Conservation (phyloP, 1,140 invertebrate species). For the Propsilocerus akamusi region DNA sequence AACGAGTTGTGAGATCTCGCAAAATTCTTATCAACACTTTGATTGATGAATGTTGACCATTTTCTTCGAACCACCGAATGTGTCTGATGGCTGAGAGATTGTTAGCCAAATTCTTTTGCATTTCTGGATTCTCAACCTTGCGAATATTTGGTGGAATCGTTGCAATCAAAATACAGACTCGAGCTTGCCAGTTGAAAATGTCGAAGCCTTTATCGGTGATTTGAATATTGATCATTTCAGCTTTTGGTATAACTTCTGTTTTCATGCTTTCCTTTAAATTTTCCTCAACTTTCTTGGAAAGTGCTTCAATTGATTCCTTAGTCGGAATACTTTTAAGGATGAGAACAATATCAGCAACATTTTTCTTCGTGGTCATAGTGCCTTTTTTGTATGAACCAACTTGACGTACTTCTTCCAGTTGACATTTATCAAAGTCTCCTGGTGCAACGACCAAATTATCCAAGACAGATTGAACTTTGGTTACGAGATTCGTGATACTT, state of each 20-base stretch:
- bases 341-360: constrained; percentile 91
- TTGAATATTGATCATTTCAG: constrained; percentile 36
- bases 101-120: constrained; percentile 55
- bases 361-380: constrained; percentile 89
- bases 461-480: constrained; percentile 79
- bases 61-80: constrained; percentile 96
- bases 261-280: constrained; percentile 55
- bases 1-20: constrained; percentile 73
- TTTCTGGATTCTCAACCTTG: constrained; percentile 72
- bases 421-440: constrained; percentile 84
- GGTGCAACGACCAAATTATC: constrained; percentile 88
- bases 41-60: constrained; percentile 87
- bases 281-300: constrained; percentile 74
- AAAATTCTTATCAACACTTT: constrained; percentile 82
- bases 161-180: constrained; percentile 76
- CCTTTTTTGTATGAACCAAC: constrained; percentile 97
- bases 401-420: constrained; percentile 89
- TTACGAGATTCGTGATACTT: constrained; percentile 77
- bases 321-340: constrained; percentile 96
- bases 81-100: constrained; percentile 69
- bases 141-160: constrained; percentile 85
- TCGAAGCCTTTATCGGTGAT: constrained; percentile 68
- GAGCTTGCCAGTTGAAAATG: constrained; percentile 59
- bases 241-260: constrained; percentile 35
- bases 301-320: constrained; percentile 79